Base-by-base conservation (phyloP, 2,113 vertebrate genomes). In the Pagrus major region DNA sequence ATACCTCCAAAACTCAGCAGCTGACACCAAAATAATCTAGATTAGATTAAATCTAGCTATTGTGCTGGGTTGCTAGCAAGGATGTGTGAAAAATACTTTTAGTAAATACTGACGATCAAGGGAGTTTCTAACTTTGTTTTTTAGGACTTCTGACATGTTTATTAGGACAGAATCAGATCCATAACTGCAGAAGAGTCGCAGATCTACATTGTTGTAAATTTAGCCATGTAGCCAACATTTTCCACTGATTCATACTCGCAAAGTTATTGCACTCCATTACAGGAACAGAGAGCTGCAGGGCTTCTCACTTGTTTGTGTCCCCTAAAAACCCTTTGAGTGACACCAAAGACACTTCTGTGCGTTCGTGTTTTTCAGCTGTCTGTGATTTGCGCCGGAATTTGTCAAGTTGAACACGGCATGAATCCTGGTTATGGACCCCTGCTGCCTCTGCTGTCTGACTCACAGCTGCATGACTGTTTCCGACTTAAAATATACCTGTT, bases 401-500 rank as follows among this genome's bases (percentile, higher is more conserved):
- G 76, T 71, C 21, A 46, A 44, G 56, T 10, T 44, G 58, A 51
- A 23, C 39, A 7, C 25, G 5, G 4, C 14, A 65, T 65, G 25
- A 66, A 58, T 58, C 27, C 44, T 60, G 46, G 27, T 25, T 61
- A 27, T 74, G 71, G 55, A 54, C 37, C 68, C 68, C 68, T 25
- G 68, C 77, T 71, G 68, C 31, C 20, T 64, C 51, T 15, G 69
- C 60, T 59, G 69, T 51, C 52, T 79, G 33, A 59, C 39, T 79
- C 39, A 55, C 67, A 71, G 29, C 35, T 23, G 9, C 27, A 11
- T 14, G 2, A 54, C 54, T 12, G 55, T 35, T 55, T 35, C 37
- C 33, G 27, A 44, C 2, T 25, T 55, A 37, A 23, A 65, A 52
- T 29, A 1, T 6, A 35, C 25, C 35, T 44, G 21, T 58, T 31